Evolutionary conservation across 2,888 invertebrate species (phyloP).

Genomic region (Mesopsocus fuscifrons): DNA sequence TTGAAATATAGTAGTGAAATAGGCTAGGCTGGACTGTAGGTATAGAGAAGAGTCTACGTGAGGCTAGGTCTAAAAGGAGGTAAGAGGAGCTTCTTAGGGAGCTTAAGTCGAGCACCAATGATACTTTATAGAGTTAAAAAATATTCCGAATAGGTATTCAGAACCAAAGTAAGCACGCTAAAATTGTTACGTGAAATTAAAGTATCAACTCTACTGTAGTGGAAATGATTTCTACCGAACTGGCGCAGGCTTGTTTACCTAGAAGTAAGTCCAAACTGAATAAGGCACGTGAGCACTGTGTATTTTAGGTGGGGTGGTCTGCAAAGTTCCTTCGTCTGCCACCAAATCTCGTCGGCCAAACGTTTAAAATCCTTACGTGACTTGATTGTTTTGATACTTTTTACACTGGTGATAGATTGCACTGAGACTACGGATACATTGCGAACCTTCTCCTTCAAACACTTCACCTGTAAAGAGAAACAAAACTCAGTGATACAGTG

Average conservation of each 20-base stretch:
- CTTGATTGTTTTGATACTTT: slow-evolving; percentile 41
- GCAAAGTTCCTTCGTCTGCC: slow-evolving; percentile 53
- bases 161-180: too few relatives aligned
- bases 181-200: too few relatives aligned
- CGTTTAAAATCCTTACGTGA: slow-evolving; percentile 53
- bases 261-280: slow-evolving; percentile 66
- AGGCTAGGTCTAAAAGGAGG: slow-evolving; percentile 11
- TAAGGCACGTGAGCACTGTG: slow-evolving; percentile 54
- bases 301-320: slow-evolving; percentile 53
- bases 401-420: slow-evolving; percentile 42
- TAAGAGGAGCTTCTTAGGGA: not conserved
- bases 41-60: slow-evolving; percentile 10
- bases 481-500: too few relatives aligned
- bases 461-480: slow-evolving; percentile 35
- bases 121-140: too few relatives aligned
- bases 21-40: slow-evolving; percentile 1
- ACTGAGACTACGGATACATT: slow-evolving; percentile 43
- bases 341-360: slow-evolving; percentile 48
- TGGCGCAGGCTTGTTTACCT: too few relatives aligned
- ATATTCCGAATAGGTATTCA: too few relatives aligned
- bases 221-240: too few relatives aligned
- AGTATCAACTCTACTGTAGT: too few relatives aligned
- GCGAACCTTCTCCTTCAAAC: slow-evolving; percentile 45
- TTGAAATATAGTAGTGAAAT: slow-evolving; percentile 5
- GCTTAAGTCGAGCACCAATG: slow-evolving; percentile 10